Base-by-base conservation (phyloP, 2,113 vertebrate species). In the Tragelaphus scriptus region DNA sequence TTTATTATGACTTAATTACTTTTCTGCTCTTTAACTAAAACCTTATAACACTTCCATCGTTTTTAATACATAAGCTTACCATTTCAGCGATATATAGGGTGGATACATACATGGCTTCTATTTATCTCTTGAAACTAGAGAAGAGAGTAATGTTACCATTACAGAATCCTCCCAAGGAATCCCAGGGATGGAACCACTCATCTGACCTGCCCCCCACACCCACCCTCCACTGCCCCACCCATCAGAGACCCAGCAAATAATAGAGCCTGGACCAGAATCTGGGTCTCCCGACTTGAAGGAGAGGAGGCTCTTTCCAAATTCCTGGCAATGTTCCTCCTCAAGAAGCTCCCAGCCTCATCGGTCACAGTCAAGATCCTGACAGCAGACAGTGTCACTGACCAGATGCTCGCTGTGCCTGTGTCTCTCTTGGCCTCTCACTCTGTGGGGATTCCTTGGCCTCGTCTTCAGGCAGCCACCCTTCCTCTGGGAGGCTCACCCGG, bases 21-120 rank as follows among this genome's bases (percentile, higher is more conserved):
- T 81, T 94, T 92, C 12, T 59, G 82, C 55, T 82, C 14, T 79
- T 91, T 80, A 68, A 59, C 26, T 89, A 63, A 81, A 89, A 63
- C 28, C 53, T 21, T 16, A 44, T 10, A 90, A 81, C 68, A 91
- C 3, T 71, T 56, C 17, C 28, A 59, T 40, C 17, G 80, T 23
- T 63, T 12, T 71, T 90, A 51, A 32, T 11, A 65, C 17, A 1
- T 23, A 36, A 32, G 3, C 59, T 87, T 87, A 55, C 5, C 36
- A 40, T 86, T 77, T 71, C 32, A 77, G 44, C 16, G 19, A 71
- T 94, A 59, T 16, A 8, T 36, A 90, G 36, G 59, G 23, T 28
- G 49, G 17, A 47, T 59, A 47, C 25, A 55, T 19, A 28, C 5
- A 40, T 82, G 12, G 19, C 7, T 96, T 85, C 26, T 94, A 26